A percentile compares a stretch with the other conserved stretches of the same genome.
Conservation (phyloP, 92 coral and sea anemone genomes). For the Diadumene lineata region DNA sequence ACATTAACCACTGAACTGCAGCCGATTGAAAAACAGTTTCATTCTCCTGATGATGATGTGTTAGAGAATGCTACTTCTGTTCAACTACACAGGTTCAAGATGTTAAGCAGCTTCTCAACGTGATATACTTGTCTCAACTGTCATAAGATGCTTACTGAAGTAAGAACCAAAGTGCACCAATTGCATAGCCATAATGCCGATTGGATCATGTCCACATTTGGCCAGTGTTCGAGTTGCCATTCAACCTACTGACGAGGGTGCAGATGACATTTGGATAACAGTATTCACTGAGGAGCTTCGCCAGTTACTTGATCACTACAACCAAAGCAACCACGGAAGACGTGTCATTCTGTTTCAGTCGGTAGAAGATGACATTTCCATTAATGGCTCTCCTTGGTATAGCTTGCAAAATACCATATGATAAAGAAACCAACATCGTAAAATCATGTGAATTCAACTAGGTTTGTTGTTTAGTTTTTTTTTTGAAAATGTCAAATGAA, state of each 20-base stretch:
- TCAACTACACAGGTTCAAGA: conserved; percentile 1
- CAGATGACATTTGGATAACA: neutral
- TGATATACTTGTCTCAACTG: conserved; percentile 4
- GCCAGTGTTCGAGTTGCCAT: conserved; percentile 9
- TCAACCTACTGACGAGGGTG: neutral
- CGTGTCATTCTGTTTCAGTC: neutral
- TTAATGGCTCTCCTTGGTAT: neutral
- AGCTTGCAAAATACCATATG: conserved; percentile 1
- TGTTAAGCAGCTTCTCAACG: neutral
- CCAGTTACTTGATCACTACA: conserved; percentile 4
- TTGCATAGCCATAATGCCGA: conserved; percentile 3
- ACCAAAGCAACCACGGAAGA: neutral
- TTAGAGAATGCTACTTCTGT: conserved; percentile 11
- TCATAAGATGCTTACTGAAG: conserved; percentile 10
- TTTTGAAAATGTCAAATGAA: too few species aligned
- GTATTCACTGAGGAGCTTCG: neutral
- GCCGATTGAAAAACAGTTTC: neutral
- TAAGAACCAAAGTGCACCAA: conserved; percentile 4
- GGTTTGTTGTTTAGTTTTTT: too few species aligned
- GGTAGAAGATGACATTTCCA: neutral
- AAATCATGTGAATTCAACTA: conserved; percentile 4
- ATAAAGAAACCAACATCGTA: conserved; percentile 1
- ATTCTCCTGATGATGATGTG: conserved; percentile 3
- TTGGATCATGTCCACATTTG: conserved; percentile 1
- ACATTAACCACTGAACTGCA: conserved; percentile 1